Conservation (phyloP, 1,140 invertebrate species). For the Conus ventricosus region DNA sequence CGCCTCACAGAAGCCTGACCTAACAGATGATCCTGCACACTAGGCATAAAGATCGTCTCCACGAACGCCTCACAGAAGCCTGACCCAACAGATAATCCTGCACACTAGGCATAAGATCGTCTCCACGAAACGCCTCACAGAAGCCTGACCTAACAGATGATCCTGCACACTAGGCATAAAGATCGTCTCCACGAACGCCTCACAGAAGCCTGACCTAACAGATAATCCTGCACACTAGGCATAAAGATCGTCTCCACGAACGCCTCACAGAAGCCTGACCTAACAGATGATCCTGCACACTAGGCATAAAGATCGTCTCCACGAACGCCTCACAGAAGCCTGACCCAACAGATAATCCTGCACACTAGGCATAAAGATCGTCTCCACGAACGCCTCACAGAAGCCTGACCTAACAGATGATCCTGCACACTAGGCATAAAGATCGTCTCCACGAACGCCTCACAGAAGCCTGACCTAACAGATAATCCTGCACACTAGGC, state of each 20-base stretch:
- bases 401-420: too few species aligned
- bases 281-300: not conserved
- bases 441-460: not conserved
- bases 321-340: not conserved
- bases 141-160: too few species aligned
- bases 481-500: not conserved
- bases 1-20: too few species aligned
- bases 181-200: not conserved
- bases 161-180: not conserved
- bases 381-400: not conserved
- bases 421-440: not conserved
- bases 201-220: not conserved
- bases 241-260: not conserved
- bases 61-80: not conserved
- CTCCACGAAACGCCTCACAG: not conserved
- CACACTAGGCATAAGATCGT: not conserved
- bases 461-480: not conserved
- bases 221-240: not conserved
- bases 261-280: too few species aligned
- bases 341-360: not conserved
- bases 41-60: not conserved
- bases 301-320: not conserved
- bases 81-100: not conserved
- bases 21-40: not conserved
- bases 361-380: not conserved